Evolutionary conservation across 2,888 invertebrate genomes (phyloP), one percentile per base, ranked within the genome.

Genomic region (Theodoxus fluviatilis): DNA sequence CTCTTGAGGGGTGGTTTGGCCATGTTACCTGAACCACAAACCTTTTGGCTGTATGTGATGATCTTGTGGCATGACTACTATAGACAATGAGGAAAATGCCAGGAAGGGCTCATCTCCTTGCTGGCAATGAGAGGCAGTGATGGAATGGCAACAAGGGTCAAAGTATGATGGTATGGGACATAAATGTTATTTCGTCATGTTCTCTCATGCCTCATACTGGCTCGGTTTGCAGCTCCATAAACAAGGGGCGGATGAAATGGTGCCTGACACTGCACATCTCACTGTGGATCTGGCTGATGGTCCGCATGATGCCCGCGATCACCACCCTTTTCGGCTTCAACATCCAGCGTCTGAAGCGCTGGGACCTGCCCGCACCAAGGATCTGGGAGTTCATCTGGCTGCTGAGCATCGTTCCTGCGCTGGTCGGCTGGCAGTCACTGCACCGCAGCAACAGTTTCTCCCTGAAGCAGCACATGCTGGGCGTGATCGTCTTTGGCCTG

Each of bases 351-450:
- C 93, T 98, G 83, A 95, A 96, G 88, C 95, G 96, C 87, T 82
- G 82, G 81, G 79, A 81, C 69, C 92, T 98, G 88, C 97, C 98
- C 78, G 92, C 93, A 92, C 94, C 95, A 1, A 88, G 94, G 63
- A 91, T 92, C 89, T 98, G 97, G 97, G 97, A 98, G 88, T 97
- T 95, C 87, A 91, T 94, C 80, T 98, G 97, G 96, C 92, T 94
- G 78, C 88, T 92, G 31, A 95, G 96, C 79, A 89, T 96, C 71
- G 87, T 94, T 40, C 90, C 94, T 49, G 94, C 94, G 18, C 92
- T 96, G 87, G 89, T 96, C 71, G 96, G 94, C 4, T 89, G 96
- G 68, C 92, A 94, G 40, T 94, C 97, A 49, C 91, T 94, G 77
- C 92, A 94, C 80, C 92, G 92, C 78, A 98, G 97, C 89, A 92